Base-by-base conservation (phyloP, 2,797 vertebrate genomes). In the Tenualosa ilisha region DNA sequence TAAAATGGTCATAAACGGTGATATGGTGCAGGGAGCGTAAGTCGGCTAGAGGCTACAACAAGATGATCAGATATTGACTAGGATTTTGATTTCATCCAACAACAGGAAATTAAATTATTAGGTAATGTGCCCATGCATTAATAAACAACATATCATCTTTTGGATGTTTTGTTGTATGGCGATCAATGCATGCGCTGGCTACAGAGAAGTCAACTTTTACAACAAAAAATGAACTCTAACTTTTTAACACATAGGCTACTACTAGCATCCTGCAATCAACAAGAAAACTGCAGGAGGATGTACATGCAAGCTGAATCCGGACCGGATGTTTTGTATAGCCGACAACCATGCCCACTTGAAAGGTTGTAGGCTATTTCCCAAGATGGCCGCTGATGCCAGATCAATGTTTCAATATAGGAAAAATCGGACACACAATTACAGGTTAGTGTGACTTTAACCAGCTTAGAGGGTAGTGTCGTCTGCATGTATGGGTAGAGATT, bases 301-400 rank as follows among this genome's bases (percentile, higher is more conserved):
- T 79, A 40, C 72, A 79, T 79, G 40, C 63, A 84, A 91, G 90
- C 91, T 90, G 89, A 91, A 90, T 92, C 93, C 93, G 91, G 91
- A 91, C 91, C 91, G 91, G 92, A 89, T 91, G 90, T 92, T 91
- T 92, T 91, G 92, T 88, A 88, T 92, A 92, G 92, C 93, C 93
- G 87, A 90, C 88, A 90, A 90, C 72, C 72, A 79, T 79, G 72
- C 72, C 72, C 72, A 79, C 72, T 79, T 79, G 81, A 91, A 92
- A 89, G 89, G 89, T 90, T 87, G 91, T 87, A 91, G 92, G 88
- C 90, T 92, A 90, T 93, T 94, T 94, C 95, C 92, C 93, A 96
- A 96, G 95, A 96, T 96, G 96, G 96, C 96, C 92, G 95, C 95
- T 94, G 94, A 95, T 84, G 95, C 94, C 93, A 95, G 96, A 94